These are phyloP conservation scores for Agrotis segetum DNA, from an alignment of 2,888 invertebrate species.

Conservation along the genomic window DNA sequence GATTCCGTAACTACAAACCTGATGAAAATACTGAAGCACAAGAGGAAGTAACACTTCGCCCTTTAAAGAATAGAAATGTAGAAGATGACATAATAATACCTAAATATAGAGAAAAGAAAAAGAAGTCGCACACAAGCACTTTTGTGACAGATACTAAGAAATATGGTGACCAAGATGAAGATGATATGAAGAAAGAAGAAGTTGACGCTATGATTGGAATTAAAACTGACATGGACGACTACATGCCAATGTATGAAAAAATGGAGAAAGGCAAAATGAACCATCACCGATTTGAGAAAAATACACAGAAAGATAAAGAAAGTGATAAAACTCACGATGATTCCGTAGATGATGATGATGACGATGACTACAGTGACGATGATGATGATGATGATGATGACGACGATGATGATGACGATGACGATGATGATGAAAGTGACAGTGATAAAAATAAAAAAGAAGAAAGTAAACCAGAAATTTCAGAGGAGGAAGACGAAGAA, in stretches of 20 bases:
- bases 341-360: constrained; percentile 63
- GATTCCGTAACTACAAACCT: constrained; percentile 76
- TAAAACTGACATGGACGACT: constrained; percentile 82
- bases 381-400: constrained; percentile 62
- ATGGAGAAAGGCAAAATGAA: constrained; percentile 65
- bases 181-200: constrained; percentile 81
- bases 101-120: constrained; percentile 85
- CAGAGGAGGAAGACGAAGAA: constrained; percentile 35
- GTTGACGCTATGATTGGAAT: constrained; percentile 84
- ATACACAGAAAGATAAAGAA: constrained; percentile 61
- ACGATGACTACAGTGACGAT: constrained; percentile 61
- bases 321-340: constrained; percentile 56
- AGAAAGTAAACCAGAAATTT: constrained; percentile 5
- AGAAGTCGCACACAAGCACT: constrained; percentile 83
- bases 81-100: constrained; percentile 64
- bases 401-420: constrained; percentile 50
- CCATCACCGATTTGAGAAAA: constrained; percentile 49
- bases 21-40: constrained; percentile 54
- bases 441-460: constrained; percentile 43
- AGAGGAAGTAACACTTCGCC: constrained; percentile 44
- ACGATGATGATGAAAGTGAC: constrained; percentile 61
- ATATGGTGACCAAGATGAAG: constrained; percentile 82
- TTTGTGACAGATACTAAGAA: constrained; percentile 85
- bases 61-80: constrained; percentile 27
- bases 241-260: constrained; percentile 83